Base-by-base conservation (phyloP, 1,140 invertebrate genomes). In the Papilio glaucus region DNA sequence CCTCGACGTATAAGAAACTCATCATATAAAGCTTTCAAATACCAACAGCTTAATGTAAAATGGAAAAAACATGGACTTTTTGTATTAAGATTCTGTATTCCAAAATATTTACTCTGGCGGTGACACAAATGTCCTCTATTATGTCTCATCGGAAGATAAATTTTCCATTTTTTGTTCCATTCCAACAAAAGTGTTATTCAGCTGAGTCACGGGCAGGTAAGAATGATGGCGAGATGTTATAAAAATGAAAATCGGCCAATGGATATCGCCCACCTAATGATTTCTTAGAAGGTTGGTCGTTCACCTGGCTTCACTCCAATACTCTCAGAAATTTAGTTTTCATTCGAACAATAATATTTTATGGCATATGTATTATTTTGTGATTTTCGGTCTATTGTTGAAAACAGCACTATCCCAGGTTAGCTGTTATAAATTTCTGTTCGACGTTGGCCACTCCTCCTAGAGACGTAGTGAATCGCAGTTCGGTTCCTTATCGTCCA, bases 221-320 rank as follows among this genome's bases (percentile, higher is more conserved):
- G 60, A 62, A 29, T 33, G n/a, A 33, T 39, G 62, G n/a, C 37
- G 62, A 4, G 62, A 39, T 38, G 12, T 41, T 12, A 65, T 65
- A 65, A 65, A 57, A 65, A 65, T 65, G 62, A 38, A 65, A 38
- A 65, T 65, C 37, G 18, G 18, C 15, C 62, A 10, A n/a, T 65
- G 4, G 45, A 53, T 53, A 39, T 65, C 62, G 62, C 62, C 62
- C 62, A 65, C 62, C 33, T 65, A 39, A 65, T 65, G 37, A 21
- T 38, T 65, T 38, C 62, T 24, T 15, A 65, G 62, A 65, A 65
- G 33, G 18, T 18, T 29, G 60, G 26, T 37, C 24, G 29, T 61
- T 61, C 62, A 65, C 62, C 62, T 65, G 62, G 62, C 62, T 65
- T 4, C 9, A 9, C 33, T 65, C 62, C 62, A 65, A 65, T n/a